Conservation (phyloP, 2,888 invertebrate genomes). For the Phyto melanocephala region DNA sequence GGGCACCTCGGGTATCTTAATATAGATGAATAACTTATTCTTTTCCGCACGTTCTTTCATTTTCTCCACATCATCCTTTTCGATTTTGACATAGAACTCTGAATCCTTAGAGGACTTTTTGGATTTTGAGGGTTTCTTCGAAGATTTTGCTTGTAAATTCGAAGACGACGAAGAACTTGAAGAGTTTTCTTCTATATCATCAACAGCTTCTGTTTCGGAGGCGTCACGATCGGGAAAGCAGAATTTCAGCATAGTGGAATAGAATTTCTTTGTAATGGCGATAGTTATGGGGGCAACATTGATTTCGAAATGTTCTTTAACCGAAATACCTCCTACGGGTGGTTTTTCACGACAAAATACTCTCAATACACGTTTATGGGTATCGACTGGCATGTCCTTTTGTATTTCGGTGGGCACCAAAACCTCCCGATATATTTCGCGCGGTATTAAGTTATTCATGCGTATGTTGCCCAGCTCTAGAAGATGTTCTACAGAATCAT, state of each 20-base stretch:
- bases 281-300: slow-evolving; percentile 96
- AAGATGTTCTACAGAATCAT: slow-evolving; percentile 98
- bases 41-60: slow-evolving; percentile 96
- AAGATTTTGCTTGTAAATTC: slow-evolving; percentile 71
- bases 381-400: slow-evolving; percentile 92
- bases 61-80: slow-evolving; percentile 95
- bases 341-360: slow-evolving; percentile 97
- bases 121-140: slow-evolving; percentile 74
- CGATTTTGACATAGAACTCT: slow-evolving; percentile 93
- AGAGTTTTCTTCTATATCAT: slow-evolving; percentile 81
- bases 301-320: slow-evolving; percentile 99
- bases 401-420: slow-evolving; percentile 88
- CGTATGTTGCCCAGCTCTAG: slow-evolving; percentile 97
- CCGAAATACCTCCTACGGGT: slow-evolving; percentile 98
- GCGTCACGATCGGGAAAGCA: slow-evolving; percentile 97
- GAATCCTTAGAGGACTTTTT: slow-evolving; percentile 87
- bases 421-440: slow-evolving; percentile 95
- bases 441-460: slow-evolving; percentile 96
- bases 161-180: slow-evolving; percentile 80
- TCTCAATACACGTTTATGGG: slow-evolving; percentile 91
- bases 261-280: slow-evolving; percentile 96
- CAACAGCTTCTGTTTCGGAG: slow-evolving; percentile 84
- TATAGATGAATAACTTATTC: slow-evolving; percentile 98
- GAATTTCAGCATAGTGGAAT: slow-evolving; percentile 97
- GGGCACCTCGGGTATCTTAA: slow-evolving; percentile 98